Evolutionary conservation across 1,140 invertebrate species (phyloP), one percentile per base, ranked within the genome.

Genomic region (Luehdorfia chinensis): DNA sequence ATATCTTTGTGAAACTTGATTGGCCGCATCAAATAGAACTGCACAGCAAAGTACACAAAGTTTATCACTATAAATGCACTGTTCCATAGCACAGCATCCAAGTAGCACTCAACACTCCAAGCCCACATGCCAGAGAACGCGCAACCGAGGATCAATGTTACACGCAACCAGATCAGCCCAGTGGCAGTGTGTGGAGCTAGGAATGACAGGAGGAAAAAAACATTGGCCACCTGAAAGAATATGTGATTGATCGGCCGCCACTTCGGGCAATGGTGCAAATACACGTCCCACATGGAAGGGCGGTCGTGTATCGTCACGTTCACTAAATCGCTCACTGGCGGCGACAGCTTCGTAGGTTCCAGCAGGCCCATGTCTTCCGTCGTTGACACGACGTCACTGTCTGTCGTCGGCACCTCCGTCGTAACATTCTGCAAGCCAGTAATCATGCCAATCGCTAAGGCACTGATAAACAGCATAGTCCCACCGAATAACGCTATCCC

Each of bases 21-120:
- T 6, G 95, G 95, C 65, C 94, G 89, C 63, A 96, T 88, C 55
- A 92, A 91, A 87, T 94, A 96, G 55, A 96, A 90, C 56, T 96
- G 90, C 58, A 93, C 89, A 60, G 93, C 89, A 49, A 95, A 91
- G 84, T 96, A 94, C 60, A 95, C 84, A 56, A 94, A 91, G 87
- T 96, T 96, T 71, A 96, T 93, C 57, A 91, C 84, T 63, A 95
- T 90, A 84, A 96, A 96, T 25, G 92, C 90, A 63, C 91, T 90
- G 70, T 96, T 96, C 95, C 95, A 97, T 34, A 96, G 87, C 60
- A 95, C 93, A 51, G 94, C 93, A 70, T 96, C 95, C 53, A 94
- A 88, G 66, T 94, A 94, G 81, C 95, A 96, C 60, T 94, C 90
- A 30, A 96, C 91, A 47, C 93, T 90, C 91, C 93, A 96, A 14